A percentile compares a stretch with the other conserved stretches of the same genome.
phyloP scores from a whole-genome alignment of 2,797 vertebrate genomes.

The Myoxocephalus aenaeus region DNA sequence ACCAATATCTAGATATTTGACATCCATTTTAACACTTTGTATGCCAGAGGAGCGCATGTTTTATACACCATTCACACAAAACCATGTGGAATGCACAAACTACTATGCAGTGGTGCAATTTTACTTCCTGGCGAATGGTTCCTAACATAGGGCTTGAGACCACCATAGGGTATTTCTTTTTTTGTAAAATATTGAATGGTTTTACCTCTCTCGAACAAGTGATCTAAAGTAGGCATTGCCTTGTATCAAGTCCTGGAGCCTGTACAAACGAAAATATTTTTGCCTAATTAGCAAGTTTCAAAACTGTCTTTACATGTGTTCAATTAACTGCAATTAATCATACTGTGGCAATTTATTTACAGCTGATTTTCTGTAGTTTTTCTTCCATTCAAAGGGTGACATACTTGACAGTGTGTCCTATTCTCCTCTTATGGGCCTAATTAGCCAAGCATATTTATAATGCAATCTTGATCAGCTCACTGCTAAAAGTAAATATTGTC shows the following conservation, averaged over 20 bases:
- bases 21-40: background rate
- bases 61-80: background rate
- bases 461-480: background rate
- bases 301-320: constrained; percentile 1
- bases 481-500: constrained; percentile 19
- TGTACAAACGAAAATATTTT: background rate
- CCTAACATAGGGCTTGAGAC: no score
- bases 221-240: background rate
- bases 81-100: background rate
- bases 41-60: background rate
- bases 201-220: background rate
- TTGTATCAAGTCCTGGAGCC: background rate
- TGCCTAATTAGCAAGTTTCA: background rate
- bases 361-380: background rate
- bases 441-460: constrained; percentile 12
- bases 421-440: background rate
- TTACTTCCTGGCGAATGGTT: background rate
- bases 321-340: background rate
- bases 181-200: background rate
- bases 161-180: no score
- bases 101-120: background rate
- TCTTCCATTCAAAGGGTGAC: background rate
- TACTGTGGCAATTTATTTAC: constrained; percentile 3
- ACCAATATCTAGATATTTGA: background rate
- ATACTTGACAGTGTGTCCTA: background rate